Conservation (phyloP, 2,797 vertebrate genomes). For the Eulemur rubriventer region DNA sequence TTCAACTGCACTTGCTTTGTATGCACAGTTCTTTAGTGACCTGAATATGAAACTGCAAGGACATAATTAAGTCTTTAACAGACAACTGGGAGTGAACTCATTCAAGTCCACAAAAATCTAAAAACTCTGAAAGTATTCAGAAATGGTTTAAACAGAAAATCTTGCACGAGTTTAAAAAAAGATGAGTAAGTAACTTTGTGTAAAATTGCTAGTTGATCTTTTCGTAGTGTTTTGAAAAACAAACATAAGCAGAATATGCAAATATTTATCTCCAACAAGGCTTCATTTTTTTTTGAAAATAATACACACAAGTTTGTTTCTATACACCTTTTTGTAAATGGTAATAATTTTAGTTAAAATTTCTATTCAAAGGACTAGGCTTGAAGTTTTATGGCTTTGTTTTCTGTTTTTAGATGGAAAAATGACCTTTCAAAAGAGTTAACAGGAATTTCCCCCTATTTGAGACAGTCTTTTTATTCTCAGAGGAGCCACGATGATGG, state of each 20-base stretch:
- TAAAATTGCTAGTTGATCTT: background rate
- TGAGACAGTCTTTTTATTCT: background rate
- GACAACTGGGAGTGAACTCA: background rate
- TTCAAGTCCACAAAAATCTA: background rate
- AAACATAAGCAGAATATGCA: background rate
- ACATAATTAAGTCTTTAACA: background rate
- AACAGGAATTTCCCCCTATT: background rate
- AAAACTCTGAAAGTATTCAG: background rate
- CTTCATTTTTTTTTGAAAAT: background rate
- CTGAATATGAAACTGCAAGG: background rate
- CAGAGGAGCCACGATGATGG: background rate
- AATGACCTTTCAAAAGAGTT: background rate
- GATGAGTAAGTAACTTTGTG: background rate
- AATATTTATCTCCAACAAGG: background rate
- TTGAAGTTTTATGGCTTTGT: background rate
- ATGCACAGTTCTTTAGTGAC: background rate
- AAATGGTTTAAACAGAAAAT: background rate
- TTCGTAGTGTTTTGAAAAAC: slow-evolving; percentile 37
- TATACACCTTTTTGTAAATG: background rate
- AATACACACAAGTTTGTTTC: background rate
- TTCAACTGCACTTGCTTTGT: background rate
- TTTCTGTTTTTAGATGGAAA: background rate
- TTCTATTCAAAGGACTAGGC: background rate
- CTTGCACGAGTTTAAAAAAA: background rate
- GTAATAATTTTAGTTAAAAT: slow-evolving; percentile 6